A percentile compares a stretch with the other conserved stretches of the same genome.
These are phyloP conservation scores for Reinhardtius hippoglossoides DNA, from an alignment of 2,113 vertebrate genomes.

Conservation along the genomic window DNA sequence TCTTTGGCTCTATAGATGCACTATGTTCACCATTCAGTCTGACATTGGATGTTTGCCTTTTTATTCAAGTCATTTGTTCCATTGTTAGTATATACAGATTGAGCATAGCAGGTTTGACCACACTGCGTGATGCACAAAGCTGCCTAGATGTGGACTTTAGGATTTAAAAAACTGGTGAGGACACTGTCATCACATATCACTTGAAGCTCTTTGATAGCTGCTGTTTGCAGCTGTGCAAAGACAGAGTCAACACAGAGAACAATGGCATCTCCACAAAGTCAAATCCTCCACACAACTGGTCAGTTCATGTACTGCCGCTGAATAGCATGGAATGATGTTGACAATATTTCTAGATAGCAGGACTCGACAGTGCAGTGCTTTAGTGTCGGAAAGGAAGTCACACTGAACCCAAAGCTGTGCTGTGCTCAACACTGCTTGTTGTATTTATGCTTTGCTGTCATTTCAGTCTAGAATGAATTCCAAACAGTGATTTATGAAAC, in stretches of 20 bases:
- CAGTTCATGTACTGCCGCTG: background rate
- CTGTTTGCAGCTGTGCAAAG: constrained; percentile 21
- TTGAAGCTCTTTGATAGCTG: background rate
- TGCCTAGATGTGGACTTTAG: background rate
- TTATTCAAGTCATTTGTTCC: background rate
- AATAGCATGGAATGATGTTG: background rate
- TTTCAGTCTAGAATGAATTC: constrained; percentile 25
- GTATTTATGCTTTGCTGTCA: constrained; percentile 28
- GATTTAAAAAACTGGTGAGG: background rate
- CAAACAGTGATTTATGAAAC: constrained; percentile 37
- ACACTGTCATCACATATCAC: background rate
- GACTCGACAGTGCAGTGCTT: background rate
- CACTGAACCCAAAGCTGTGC: constrained; percentile 10
- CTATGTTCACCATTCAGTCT: background rate
- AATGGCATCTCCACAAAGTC: background rate
- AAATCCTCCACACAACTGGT: constrained; percentile 8
- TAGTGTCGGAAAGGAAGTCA: constrained; percentile 3
- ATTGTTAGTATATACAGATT: background rate
- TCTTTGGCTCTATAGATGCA: background rate
- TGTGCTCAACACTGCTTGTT: constrained; percentile 6
- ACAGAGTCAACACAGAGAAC: background rate
- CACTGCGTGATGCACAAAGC: too few relatives aligned
- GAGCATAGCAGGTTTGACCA: background rate
- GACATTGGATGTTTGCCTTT: background rate
- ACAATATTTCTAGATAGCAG: background rate